A percentile compares a stretch with the other conserved stretches of the same genome.
Evolutionary conservation across 2,888 invertebrate species (phyloP).

Genomic region (Neoscelio sp.): DNA sequence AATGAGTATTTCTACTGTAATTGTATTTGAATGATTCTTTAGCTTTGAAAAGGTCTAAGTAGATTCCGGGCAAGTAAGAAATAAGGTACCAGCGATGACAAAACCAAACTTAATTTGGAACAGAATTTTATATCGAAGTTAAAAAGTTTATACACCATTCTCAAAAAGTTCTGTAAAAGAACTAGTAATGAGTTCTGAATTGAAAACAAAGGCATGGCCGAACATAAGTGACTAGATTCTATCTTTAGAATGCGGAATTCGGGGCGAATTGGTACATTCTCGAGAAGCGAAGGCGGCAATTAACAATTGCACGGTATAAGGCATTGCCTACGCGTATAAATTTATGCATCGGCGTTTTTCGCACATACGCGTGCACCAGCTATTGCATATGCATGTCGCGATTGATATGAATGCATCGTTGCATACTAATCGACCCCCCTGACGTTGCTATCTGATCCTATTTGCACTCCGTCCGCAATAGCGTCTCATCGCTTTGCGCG

Average conservation of each 20-base stretch:
- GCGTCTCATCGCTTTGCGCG: slow-evolving; percentile 62
- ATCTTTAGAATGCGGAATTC: slow-evolving; percentile 53
- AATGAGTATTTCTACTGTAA: slow-evolving; percentile 69
- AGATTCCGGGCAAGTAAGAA: no score
- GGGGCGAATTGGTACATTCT: slow-evolving; percentile 60
- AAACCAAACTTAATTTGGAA: no score
- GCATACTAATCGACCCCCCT: slow-evolving; percentile 78
- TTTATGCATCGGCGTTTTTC: slow-evolving; percentile 77
- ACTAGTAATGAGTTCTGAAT: no score
- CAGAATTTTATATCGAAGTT: no score
- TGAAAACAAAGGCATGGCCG: slow-evolving; percentile 12
- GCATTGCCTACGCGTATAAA: slow-evolving; percentile 77
- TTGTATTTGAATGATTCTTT: no score
- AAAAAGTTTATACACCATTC: no score
- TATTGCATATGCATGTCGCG: slow-evolving; percentile 80
- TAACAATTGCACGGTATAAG: slow-evolving; percentile 77
- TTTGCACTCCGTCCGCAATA: slow-evolving; percentile 76
- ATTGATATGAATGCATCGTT: slow-evolving; percentile 82
- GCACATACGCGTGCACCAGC: slow-evolving; percentile 65
- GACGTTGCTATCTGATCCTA: slow-evolving; percentile 78
- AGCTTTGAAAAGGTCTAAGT: slow-evolving; percentile 60
- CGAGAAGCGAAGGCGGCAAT: slow-evolving; percentile 72
- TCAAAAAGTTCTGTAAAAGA: no score
- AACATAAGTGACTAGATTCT: slow-evolving; percentile 41
- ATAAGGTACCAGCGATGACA: no score